These are phyloP conservation scores for Sebastes dallii DNA, from an alignment of 2,797 vertebrate species.

Conservation along the genomic window DNA sequence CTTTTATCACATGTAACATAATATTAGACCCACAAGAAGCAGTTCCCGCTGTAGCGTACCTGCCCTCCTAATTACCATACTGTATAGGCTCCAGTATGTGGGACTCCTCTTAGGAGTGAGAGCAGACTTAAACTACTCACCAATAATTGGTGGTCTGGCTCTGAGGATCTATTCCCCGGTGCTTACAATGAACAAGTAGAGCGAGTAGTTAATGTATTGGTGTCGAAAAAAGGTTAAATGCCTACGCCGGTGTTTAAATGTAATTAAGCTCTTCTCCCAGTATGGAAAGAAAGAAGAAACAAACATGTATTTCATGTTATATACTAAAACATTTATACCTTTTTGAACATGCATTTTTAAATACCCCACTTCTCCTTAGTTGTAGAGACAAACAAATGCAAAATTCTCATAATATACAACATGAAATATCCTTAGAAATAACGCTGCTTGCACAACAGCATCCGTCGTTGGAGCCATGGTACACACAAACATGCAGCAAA, in stretches of 20 bases:
- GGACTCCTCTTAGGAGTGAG: neutral
- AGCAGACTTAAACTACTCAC: slow-evolving; percentile 32
- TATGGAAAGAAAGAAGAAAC: slow-evolving; percentile 11
- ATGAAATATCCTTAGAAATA: neutral
- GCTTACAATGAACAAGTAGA: slow-evolving; percentile 44
- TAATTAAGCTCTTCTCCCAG: slow-evolving; percentile 52
- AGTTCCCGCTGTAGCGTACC: neutral
- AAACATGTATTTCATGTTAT: neutral
- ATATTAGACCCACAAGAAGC: slow-evolving; percentile 11
- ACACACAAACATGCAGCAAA: neutral
- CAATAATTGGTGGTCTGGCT: slow-evolving; percentile 66
- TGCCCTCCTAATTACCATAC: slow-evolving; percentile 34
- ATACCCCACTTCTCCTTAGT: neutral
- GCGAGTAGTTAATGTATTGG: slow-evolving; percentile 57
- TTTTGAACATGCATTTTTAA: neutral
- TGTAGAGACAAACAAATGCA: neutral
- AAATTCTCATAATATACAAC: neutral
- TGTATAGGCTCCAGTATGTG: neutral
- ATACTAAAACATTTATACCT: neutral
- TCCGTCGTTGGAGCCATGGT: neutral
- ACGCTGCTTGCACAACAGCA: neutral
- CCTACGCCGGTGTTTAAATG: slow-evolving; percentile 55
- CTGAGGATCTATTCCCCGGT: slow-evolving; percentile 57
- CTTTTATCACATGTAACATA: slow-evolving; percentile 1
- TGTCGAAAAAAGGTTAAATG: slow-evolving; percentile 71